Base-by-base conservation (phyloP, 2,113 vertebrate genomes). In the Pachypanchax playfairii region DNA sequence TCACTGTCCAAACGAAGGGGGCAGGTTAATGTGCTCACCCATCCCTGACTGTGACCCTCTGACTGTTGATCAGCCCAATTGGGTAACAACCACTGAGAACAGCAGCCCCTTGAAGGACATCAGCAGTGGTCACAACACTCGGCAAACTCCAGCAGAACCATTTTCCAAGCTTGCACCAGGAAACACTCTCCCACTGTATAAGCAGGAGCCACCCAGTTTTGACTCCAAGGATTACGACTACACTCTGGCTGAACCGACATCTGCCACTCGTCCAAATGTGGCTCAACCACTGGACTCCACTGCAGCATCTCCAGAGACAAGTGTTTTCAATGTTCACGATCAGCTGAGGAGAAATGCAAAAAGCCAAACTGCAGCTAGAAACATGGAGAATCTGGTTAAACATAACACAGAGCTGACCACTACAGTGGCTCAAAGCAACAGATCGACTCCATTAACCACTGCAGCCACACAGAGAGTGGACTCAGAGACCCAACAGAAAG, bases 21-120 rank as follows among this genome's bases (percentile, higher is more conserved):
- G 96, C 0, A 91, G 89, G 38, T 89, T 97, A 48, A 96, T 94
- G 93, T 98, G 97, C 84, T 98, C 95, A 35, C 90, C 86, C n/a
- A 79, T 97, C 11, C 95, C 94, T 0, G 88, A 86, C 12, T 99
- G 97, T 17, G 83, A 90, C 5, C 5, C 70, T 0, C 70, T 26
- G 0, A 29, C 69, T 14, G 18, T 79, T 41, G 79, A 75, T 42
- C 73, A 85, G 2, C 39, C 86, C 12, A 2, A 39, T 48, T 14
- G 41, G 48, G 43, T 54, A 75, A 55, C 86, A 0, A 89, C 90
- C 0, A 39, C 79, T 0, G 92, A 93, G 51, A 91, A 94, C 1
- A 75, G 70, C 0, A 90, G 89, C 36, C 55, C 90, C 0, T 88
- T 89, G 61, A 86, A 78, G 53, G 94, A 92, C 52, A 87, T 92